Evolutionary conservation across 2,888 invertebrate species (phyloP), one percentile per base, ranked within the genome.

Genomic region (Myathropa florea): DNA sequence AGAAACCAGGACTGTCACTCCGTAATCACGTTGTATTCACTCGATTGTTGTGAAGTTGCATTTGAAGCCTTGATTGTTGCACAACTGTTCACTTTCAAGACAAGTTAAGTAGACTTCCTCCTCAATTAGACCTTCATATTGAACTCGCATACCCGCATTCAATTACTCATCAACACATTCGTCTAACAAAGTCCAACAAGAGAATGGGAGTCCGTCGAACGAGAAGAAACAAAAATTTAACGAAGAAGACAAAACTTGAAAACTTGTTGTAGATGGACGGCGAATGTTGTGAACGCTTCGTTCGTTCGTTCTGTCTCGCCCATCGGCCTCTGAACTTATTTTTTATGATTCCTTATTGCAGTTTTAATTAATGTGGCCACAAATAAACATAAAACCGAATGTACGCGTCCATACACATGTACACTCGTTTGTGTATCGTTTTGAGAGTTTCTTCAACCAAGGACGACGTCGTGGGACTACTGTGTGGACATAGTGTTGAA

Each of bases 291-390:
- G 26, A 39, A 36, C 28, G 18, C 59, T 36, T 24, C 53, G 55
- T 26, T 46, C 53, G 55, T 26, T 46, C 63, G 26, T 33, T 36
- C 60, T 67, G 21, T 71, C 21, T 30, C 21, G 7, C 59, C 18
- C 21, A n/a, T 55, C 9, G 6, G 26, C 30, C 36, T 71, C 26
- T 60, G 46, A 81, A 67, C 61, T 46, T 46, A 18, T 46, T 67
- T 61, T 63, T 81, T 55, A 81, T 57, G 75, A 46, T 63, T 65
- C 26, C 64, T 84, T 67, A 71, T 71, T 81, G 84, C 72, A 77
- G 21, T 76, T 72, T 63, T 77, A 63, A 81, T 81, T 76, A 77
- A 67, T 63, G 23, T 61, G 60, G 36, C 64, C 59, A 26, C 53
- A 53, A 67, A 64, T 59, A 53, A 71, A 67, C 33, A 65, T 30